Base-by-base conservation (phyloP, 2,797 vertebrate species). In the Phrynocephalus forsythii region DNA sequence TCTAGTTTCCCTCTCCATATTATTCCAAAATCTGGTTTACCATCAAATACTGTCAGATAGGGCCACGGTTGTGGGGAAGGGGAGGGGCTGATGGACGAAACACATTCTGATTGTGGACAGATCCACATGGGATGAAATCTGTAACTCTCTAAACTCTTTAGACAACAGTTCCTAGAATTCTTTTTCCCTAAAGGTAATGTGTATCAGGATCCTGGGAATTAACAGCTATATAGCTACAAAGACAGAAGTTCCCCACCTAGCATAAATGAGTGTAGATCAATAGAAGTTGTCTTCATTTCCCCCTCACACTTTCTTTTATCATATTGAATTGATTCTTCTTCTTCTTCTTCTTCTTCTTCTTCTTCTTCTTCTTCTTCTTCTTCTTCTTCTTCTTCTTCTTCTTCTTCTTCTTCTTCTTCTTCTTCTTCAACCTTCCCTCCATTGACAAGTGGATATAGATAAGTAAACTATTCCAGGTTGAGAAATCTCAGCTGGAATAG, bases 1-100 rank as follows among this genome's bases (percentile, higher is more conserved):
- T 38, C 75, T 82, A n/a, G 3, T 11, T 73, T 33, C 9, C 6
- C 24, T 33, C 87, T 63, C 10, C 33, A 16, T 44, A 63, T 20
- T 50, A 2, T 77, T 82, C 78, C 80, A 72, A 92, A 92, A 83
- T 77, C 69, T 20, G 6, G 50, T 9, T 89, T 89, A 33, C 26
- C 28, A 50, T 30, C 60, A 72, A 30, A n/a, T 82, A 63, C 18
- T 75, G 71, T 52, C 83, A 28, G 33, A n/a, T 7, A 11, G 26
- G 44, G 66, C 6, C 85, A 73, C 8, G 44, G 44, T 52, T 68
- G 80, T 72, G n/a, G 26, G 28, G 38, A 5, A 44, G 38, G 6
- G 33, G n/a, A 63, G 13, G 44, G 28, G 1, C 8, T 77, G n/a
- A 8, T 85, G 38, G 26, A 13, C n/a, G 4, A 18, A 20, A 22